These are phyloP conservation scores for Pegea sp. DNA, from an alignment of 23 tunicate species.

Conservation along the genomic window DNA sequence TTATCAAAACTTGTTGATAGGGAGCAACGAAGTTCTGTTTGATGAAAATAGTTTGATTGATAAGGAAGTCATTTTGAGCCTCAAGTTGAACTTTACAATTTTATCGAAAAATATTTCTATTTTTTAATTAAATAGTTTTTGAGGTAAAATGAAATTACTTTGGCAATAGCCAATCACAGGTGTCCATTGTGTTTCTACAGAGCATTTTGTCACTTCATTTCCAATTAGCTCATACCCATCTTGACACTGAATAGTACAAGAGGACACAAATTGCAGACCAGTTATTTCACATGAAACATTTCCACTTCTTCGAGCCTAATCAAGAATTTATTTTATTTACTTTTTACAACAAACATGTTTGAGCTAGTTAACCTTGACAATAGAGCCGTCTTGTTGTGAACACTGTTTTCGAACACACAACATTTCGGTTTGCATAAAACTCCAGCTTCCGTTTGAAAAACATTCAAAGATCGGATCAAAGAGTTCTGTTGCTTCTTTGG, in stretches of 20 bases:
- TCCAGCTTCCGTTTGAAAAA: no score
- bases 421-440: no score
- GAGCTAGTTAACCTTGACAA: constrained; percentile 34
- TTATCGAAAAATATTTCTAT: no score
- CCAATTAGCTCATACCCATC: constrained; percentile 38
- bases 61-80: no score
- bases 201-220: constrained; percentile 14
- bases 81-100: no score
- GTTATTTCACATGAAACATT: not conserved
- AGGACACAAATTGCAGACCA: constrained; percentile 11
- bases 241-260: constrained; percentile 27
- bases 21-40: constrained; percentile 30
- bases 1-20: constrained; percentile 8
- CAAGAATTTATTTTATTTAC: no score
- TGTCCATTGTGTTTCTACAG: constrained; percentile 28
- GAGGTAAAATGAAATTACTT: constrained; percentile 11
- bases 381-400: constrained; percentile 47
- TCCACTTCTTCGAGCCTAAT: no score
- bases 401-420: constrained; percentile 40
- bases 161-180: constrained; percentile 39
- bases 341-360: no score
- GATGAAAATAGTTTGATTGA: no score
- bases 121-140: no score
- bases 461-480: no score
- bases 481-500: no score